Conservation (phyloP, 1,140 invertebrate genomes). For the Eciton burchellii region DNA sequence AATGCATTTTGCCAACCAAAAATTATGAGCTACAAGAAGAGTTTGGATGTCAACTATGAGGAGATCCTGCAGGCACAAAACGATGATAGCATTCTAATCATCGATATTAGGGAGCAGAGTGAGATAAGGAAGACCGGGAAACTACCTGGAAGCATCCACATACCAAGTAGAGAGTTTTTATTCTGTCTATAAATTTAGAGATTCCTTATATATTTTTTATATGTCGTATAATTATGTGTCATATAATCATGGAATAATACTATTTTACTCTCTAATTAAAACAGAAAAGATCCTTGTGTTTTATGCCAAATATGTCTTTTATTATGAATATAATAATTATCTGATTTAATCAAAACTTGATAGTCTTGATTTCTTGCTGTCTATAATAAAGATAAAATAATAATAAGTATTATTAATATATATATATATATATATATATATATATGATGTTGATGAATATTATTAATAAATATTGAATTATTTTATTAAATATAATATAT, state of each 20-base stretch:
- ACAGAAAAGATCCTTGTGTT: too few relatives aligned
- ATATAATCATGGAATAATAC: not conserved
- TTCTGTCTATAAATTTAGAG: constrained; percentile 30
- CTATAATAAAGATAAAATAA: too few relatives aligned
- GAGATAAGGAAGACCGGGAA: constrained; percentile 89
- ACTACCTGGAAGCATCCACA: constrained; percentile 90
- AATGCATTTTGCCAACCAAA: constrained; percentile 9
- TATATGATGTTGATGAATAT: too few relatives aligned
- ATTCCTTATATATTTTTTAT: constrained; percentile 47
- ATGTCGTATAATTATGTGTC: not conserved
- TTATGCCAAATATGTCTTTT: too few relatives aligned
- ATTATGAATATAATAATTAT: too few relatives aligned
- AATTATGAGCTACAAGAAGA: constrained; percentile 31
- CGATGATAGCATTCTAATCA: constrained; percentile 83
- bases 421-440: too few relatives aligned
- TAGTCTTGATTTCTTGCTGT: too few relatives aligned
- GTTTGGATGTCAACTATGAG: constrained; percentile 77
- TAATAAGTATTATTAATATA: too few relatives aligned
- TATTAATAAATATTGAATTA: too few relatives aligned
- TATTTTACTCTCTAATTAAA: too few relatives aligned
- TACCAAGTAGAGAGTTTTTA: constrained; percentile 86
- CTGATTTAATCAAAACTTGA: too few relatives aligned
- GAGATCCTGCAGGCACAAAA: constrained; percentile 81
- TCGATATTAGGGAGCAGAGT: constrained; percentile 89
- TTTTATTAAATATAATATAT: constrained; percentile 29